phyloP scores from a whole-genome alignment of 2,888 invertebrate species.

The Dasysyrphus albostriatus region DNA sequence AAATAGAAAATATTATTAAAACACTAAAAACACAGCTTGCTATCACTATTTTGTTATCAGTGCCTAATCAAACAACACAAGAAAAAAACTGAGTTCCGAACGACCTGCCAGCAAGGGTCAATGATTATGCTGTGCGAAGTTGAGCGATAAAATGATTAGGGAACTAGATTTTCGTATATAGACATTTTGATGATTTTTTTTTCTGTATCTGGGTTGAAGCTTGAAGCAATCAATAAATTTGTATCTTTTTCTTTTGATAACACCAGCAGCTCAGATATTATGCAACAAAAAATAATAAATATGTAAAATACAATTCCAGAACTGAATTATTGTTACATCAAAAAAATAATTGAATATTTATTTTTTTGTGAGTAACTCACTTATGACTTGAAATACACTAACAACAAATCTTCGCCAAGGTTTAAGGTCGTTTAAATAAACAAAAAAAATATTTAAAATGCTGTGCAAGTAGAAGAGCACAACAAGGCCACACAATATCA shows the following conservation, averaged over 20 bases:
- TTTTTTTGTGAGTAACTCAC: not conserved
- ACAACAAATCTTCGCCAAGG: not conserved
- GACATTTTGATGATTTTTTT: slow-evolving; percentile 5
- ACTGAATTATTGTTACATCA: slow-evolving; percentile 1
- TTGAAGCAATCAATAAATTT: slow-evolving; percentile 18
- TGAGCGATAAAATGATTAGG: slow-evolving; percentile 26
- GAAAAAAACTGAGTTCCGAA: slow-evolving; percentile 3
- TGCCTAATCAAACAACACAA: slow-evolving; percentile 24
- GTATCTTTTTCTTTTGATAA: not conserved
- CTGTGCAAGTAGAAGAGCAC: not conserved
- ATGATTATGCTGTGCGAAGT: slow-evolving; percentile 5
- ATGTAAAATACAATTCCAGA: not conserved
- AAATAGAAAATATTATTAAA: slow-evolving; percentile 8
- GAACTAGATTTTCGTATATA: not conserved
- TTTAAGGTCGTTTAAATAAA: not conserved
- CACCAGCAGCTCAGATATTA: slow-evolving; percentile 6
- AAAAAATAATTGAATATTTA: slow-evolving; percentile 9
- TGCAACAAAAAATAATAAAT: slow-evolving; percentile 18
- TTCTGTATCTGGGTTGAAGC: slow-evolving; percentile 16
- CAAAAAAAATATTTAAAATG: slow-evolving; percentile 6
- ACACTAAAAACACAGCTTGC: slow-evolving; percentile 8
- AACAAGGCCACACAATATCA: slow-evolving; percentile 10
- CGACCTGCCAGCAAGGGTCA: slow-evolving; percentile 23
- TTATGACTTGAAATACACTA: not conserved
- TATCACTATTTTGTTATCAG: slow-evolving; percentile 32